These are phyloP conservation scores for Sesamia nonagrioides DNA, from an alignment of 1,140 invertebrate species.

Conservation along the genomic window DNA sequence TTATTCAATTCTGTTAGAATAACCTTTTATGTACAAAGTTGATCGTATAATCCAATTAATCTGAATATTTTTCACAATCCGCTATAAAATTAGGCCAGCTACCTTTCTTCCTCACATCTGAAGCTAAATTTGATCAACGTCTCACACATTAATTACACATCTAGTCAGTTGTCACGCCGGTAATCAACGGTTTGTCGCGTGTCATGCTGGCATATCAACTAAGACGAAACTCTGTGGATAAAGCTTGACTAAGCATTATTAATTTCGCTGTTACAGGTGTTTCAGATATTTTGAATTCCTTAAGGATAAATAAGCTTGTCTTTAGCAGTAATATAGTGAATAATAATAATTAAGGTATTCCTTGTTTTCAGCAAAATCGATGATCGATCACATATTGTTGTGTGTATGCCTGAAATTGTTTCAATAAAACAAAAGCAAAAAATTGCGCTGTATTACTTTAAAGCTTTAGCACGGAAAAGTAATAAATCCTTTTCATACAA, in stretches of 20 bases:
- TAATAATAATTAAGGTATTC: no score
- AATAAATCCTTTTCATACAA: constrained; percentile 21
- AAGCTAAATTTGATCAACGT: constrained; percentile 23
- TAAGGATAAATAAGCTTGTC: no score
- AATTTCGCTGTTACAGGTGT: background rate
- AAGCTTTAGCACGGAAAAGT: background rate
- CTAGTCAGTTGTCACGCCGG: constrained; percentile 1
- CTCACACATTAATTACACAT: constrained; percentile 23
- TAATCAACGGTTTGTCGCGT: constrained; percentile 33
- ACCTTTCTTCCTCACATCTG: background rate
- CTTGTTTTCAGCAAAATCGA: background rate
- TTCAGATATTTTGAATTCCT: background rate
- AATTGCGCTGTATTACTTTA: background rate
- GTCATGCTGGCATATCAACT: constrained; percentile 14
- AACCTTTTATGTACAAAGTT: no score
- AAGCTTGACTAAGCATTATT: background rate
- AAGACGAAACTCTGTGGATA: background rate
- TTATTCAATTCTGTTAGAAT: no score
- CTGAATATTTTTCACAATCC: no score
- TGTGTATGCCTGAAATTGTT: background rate
- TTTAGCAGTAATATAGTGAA: no score
- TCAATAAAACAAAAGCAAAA: background rate
- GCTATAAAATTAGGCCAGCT: background rate
- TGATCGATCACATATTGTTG: background rate
- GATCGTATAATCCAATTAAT: no score